Base-by-base conservation (phyloP, 1,140 invertebrate species). In the Theocolax elegans region DNA sequence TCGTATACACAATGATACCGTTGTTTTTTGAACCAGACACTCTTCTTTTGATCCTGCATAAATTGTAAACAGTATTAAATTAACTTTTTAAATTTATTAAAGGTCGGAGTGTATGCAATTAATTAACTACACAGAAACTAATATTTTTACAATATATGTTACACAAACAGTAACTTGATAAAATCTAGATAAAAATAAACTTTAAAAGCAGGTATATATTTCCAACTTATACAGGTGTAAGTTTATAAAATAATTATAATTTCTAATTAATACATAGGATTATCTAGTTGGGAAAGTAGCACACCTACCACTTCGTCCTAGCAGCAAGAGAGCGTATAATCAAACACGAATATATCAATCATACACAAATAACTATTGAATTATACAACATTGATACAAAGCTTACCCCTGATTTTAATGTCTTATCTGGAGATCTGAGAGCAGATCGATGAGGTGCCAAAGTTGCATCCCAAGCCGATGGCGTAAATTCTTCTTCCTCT, bases 1-100 rank as follows among this genome's bases (percentile, higher is more conserved):
- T 94, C 92, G 79, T 93, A 94, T 42, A 94, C 91, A 77, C 91
- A 92, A 78, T 93, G 92, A 80, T 93, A 93, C 77, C 91, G 91
- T 83, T 94, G 92, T 73, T 92, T 91, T 80, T 94, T 93, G 85
- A 94, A 94, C 81, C 91, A 91, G 31, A 94, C 93, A 74, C 87
- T 86, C 74, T 89, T 89, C 76, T 89, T 89, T 70, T 83, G 80
- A 76, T 85, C 84, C 87, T 88, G 72, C 44, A 80, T 56, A 79
- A 79, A 80, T 38, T 17, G 17, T 29, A 53, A 17, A 31, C n/a
- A 9, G 56, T 27, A n/a, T 59, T 3, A 27, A 46, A 48, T 0
- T 29, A 46, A 17, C 15, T 27, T 29, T 19, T 10, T 42, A 13
- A 40, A 19, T 31, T 23, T 46, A 29, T 12, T 29, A n/a, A n/a